These are phyloP conservation scores for Macrosteles quadrilineatus DNA, from an alignment of 1,140 invertebrate species.

Conservation along the genomic window DNA sequence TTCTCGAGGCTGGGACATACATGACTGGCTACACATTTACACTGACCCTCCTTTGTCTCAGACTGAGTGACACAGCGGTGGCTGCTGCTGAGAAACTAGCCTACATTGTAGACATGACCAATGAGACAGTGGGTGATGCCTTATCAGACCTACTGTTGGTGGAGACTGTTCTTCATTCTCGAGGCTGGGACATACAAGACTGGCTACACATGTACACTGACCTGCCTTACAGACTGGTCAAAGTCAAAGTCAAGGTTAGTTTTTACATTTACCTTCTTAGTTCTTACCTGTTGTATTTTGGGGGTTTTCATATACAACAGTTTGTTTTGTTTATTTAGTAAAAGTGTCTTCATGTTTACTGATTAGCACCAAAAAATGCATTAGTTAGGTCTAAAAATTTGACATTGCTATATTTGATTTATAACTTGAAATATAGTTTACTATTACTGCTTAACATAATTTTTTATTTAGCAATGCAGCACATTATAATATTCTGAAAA, in stretches of 20 bases:
- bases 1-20: slow-evolving; percentile 72
- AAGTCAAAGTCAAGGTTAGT: slow-evolving; percentile 74
- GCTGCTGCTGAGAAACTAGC: slow-evolving; percentile 11
- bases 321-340: not conserved
- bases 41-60: not conserved
- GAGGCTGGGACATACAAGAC: slow-evolving; percentile 73
- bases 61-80: not conserved
- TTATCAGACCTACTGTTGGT: slow-evolving; percentile 94
- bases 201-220: slow-evolving; percentile 86
- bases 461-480: too few relatives aligned
- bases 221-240: slow-evolving; percentile 85
- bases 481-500: too few relatives aligned
- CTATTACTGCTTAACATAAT: too few relatives aligned
- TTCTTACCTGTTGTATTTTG: not conserved
- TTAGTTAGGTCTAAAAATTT: too few relatives aligned
- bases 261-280: too few relatives aligned
- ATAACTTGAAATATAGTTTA: too few relatives aligned
- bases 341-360: too few relatives aligned
- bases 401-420: too few relatives aligned
- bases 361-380: too few relatives aligned
- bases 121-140: slow-evolving; percentile 96
- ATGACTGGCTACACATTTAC: slow-evolving; percentile 81
- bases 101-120: slow-evolving; percentile 75
- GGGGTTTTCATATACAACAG: not conserved
- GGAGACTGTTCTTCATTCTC: slow-evolving; percentile 83